Evolutionary conservation across 2,888 invertebrate genomes (phyloP).

Genomic region (Lasioglossum villosulum): DNA sequence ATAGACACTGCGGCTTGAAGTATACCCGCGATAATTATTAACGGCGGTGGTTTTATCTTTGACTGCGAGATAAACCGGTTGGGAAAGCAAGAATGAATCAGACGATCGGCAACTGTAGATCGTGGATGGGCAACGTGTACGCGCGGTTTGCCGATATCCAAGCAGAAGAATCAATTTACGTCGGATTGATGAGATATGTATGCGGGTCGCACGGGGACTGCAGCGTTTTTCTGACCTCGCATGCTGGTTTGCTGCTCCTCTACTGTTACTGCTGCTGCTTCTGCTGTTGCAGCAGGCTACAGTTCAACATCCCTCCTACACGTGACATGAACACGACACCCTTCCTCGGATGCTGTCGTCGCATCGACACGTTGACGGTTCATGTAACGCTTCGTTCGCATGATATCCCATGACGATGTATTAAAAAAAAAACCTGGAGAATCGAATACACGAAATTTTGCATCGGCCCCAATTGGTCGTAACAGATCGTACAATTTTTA

Average conservation of each 20-base stretch:
- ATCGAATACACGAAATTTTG: not conserved
- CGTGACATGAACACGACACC: slow-evolving; percentile 64
- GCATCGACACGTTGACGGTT: slow-evolving; percentile 17
- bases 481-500: too few relatives aligned
- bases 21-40: not conserved
- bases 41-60: slow-evolving; percentile 24
- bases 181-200: slow-evolving; percentile 58
- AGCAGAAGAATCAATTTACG: slow-evolving; percentile 57
- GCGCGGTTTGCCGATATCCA: slow-evolving; percentile 25
- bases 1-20: not conserved
- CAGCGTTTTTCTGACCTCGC: slow-evolving; percentile 63
- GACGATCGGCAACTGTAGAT: slow-evolving; percentile 14
- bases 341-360: slow-evolving; percentile 55
- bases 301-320: slow-evolving; percentile 69
- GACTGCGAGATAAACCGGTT: slow-evolving; percentile 14
- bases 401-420: not conserved
- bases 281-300: slow-evolving; percentile 48
- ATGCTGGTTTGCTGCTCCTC: slow-evolving; percentile 24
- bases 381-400: not conserved
- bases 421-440: not conserved
- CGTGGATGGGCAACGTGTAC: not conserved
- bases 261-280: not conserved
- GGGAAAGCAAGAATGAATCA: slow-evolving; percentile 12
- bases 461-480: not conserved
- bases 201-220: slow-evolving; percentile 74